Conservation (phyloP, 2,113 vertebrate species). For the Eupsittula cactorum region DNA sequence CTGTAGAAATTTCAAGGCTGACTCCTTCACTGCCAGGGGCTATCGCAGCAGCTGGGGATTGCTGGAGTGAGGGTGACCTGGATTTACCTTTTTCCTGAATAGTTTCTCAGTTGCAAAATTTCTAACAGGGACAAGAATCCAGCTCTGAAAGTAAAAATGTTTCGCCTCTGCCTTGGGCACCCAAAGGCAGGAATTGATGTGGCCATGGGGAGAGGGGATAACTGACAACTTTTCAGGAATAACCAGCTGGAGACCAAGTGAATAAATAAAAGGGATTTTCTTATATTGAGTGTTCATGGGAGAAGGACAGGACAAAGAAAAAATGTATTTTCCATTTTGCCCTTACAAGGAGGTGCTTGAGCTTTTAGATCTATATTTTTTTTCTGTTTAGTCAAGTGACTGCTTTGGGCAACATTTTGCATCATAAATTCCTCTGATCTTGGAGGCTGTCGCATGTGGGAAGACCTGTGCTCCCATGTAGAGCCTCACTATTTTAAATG, state of each 20-base stretch:
- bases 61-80: background rate
- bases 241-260: background rate
- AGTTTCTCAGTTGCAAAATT: background rate
- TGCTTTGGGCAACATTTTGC: background rate
- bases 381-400: background rate
- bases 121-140: background rate
- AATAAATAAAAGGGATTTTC: conserved; percentile 12
- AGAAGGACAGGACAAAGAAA: background rate
- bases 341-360: background rate
- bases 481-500: background rate
- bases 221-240: conserved; percentile 15
- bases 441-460: background rate
- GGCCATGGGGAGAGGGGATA: background rate
- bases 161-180: background rate
- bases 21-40: background rate
- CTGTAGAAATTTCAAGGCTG: conserved; percentile 25
- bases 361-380: background rate
- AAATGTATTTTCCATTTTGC: background rate
- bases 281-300: background rate
- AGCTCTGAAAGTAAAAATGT: background rate
- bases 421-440: background rate
- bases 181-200: background rate
- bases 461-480: background rate
- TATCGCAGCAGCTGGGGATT: background rate
- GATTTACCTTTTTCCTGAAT: conserved; percentile 1